Conservation (phyloP, 2,113 vertebrate genomes). For the Labeo rohita region DNA sequence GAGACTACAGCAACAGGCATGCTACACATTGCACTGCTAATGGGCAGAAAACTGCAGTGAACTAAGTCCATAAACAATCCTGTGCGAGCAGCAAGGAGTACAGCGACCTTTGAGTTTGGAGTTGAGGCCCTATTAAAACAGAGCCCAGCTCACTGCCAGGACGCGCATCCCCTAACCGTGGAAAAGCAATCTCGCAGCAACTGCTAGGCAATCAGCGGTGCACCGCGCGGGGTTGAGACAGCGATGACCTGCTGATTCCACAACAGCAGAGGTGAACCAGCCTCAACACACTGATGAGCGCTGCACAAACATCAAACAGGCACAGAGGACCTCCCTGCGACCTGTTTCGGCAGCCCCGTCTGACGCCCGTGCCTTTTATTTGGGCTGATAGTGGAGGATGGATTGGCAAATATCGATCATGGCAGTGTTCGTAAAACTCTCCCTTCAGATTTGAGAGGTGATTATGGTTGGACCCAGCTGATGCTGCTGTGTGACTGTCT, state of each 20-base stretch:
- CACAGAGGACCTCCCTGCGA: slow-evolving; percentile 65
- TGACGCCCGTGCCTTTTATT: slow-evolving; percentile 60
- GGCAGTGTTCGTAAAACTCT: slow-evolving; percentile 68
- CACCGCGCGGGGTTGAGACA: slow-evolving; percentile 65
- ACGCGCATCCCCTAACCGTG: slow-evolving; percentile 44
- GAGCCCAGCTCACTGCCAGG: slow-evolving; percentile 62
- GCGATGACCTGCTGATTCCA: slow-evolving; percentile 65
- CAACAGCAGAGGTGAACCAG: slow-evolving; percentile 61
- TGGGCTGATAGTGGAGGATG: slow-evolving; percentile 68
- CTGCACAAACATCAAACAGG: slow-evolving; percentile 76
- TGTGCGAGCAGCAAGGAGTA: slow-evolving; percentile 28
- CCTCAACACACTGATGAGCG: slow-evolving; percentile 72
- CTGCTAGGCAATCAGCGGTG: slow-evolving; percentile 74
- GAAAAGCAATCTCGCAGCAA: slow-evolving; percentile 61
- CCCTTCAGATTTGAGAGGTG: slow-evolving; percentile 72
- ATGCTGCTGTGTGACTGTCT: slow-evolving; percentile 57
- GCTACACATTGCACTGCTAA: slow-evolving; percentile 15
- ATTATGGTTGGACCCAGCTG: slow-evolving; percentile 71
- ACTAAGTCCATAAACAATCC: slow-evolving; percentile 46
- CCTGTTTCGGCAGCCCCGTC: slow-evolving; percentile 64
- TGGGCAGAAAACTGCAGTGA: slow-evolving; percentile 31
- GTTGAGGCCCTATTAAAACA: slow-evolving; percentile 68
- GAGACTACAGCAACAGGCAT: neutral
- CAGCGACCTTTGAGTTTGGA: slow-evolving; percentile 58
- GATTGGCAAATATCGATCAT: slow-evolving; percentile 79